Conservation (phyloP, 2,113 vertebrate species). For the Thunnus maccoyii region DNA sequence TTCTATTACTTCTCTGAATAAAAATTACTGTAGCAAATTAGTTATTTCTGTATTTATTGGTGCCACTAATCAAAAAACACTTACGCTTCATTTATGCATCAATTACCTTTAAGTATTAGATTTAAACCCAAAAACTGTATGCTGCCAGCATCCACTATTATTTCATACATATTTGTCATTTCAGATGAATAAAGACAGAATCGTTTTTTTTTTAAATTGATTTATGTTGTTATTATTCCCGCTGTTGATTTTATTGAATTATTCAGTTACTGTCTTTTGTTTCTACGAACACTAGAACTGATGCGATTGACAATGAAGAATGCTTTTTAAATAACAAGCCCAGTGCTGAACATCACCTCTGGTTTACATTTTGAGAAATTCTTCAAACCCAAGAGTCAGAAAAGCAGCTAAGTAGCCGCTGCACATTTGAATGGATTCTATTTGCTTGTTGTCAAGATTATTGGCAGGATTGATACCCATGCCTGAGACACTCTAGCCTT, state of each 20-base stretch:
- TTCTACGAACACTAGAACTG: neutral
- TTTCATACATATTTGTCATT: neutral
- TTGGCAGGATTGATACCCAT: slow-evolving; percentile 3
- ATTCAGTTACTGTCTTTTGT: slow-evolving; percentile 13
- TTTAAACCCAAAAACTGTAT: neutral
- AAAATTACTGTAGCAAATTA: neutral
- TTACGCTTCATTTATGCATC: neutral
- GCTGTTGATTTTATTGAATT: slow-evolving; percentile 9
- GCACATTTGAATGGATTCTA: neutral
- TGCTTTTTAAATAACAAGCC: neutral
- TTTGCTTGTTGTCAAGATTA: slow-evolving; percentile 25
- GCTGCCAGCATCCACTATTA: neutral
- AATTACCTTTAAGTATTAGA: too few species aligned
- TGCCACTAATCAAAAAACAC: neutral
- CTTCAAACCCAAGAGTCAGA: neutral
- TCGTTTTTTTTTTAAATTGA: neutral
- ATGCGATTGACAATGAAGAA: slow-evolving; percentile 13
- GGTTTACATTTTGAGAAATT: neutral
- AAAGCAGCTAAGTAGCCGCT: neutral
- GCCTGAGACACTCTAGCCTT: neutral
- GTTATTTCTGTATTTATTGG: neutral
- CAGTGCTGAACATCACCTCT: neutral
- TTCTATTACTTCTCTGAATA: neutral
- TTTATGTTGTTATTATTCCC: slow-evolving; percentile 19
- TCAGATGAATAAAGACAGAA: neutral